A percentile compares a stretch with the other conserved stretches of the same genome.
These are phyloP conservation scores for Ceratina australensis DNA, from an alignment of 1,140 invertebrate species.

Conservation along the genomic window DNA sequence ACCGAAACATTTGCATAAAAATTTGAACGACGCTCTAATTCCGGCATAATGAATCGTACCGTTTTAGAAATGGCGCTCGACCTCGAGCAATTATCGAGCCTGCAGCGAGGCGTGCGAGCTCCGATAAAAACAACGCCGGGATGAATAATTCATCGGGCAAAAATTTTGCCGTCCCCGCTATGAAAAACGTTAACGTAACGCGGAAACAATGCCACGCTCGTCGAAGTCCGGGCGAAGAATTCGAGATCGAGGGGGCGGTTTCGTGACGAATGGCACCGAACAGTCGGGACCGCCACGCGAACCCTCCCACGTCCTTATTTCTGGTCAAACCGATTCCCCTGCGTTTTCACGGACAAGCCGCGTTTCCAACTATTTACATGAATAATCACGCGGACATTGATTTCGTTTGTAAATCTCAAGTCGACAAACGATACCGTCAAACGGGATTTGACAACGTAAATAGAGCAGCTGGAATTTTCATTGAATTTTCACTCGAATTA, in stretches of 20 bases:
- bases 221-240: slow-evolving; percentile 31
- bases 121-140: background rate
- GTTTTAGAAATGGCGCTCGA: background rate
- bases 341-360: slow-evolving; percentile 42
- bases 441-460: too few relatives aligned
- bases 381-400: too few relatives aligned
- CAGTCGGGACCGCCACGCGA: slow-evolving; percentile 35
- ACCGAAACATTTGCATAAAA: background rate
- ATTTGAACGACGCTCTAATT: background rate
- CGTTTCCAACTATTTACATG: background rate
- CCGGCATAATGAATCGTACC: background rate
- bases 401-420: too few relatives aligned
- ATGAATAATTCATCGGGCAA: slow-evolving; percentile 38
- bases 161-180: slow-evolving; percentile 3
- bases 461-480: too few relatives aligned
- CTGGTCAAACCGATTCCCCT: background rate
- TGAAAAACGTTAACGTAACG: slow-evolving; percentile 27
- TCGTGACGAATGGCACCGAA: slow-evolving; percentile 43
- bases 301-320: background rate
- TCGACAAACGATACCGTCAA: too few relatives aligned
- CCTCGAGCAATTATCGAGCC: background rate
- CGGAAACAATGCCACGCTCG: slow-evolving; percentile 40
- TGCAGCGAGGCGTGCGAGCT: background rate
- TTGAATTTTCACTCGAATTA: too few relatives aligned
- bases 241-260: slow-evolving; percentile 49